Percentiles rank a stretch among this genome's conserved stretches.
phyloP scores from a whole-genome alignment of 2,797 vertebrate genomes.

The Vespertilio murinus region DNA sequence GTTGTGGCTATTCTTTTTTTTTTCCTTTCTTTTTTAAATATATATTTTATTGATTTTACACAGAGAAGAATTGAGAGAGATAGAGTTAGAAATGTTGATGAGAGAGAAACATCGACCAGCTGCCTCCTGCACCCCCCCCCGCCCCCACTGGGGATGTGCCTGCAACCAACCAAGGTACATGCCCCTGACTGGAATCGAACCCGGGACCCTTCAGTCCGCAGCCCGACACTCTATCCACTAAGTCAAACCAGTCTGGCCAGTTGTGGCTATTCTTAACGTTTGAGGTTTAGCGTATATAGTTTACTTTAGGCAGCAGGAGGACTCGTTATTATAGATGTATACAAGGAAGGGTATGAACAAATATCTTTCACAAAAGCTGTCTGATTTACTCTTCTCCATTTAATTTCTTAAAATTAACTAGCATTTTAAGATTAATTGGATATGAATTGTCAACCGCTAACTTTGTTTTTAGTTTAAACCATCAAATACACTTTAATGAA shows the following conservation, averaged over 20 bases:
- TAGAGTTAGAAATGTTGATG: too few species aligned
- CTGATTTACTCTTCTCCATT: neutral
- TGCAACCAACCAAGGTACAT: too few species aligned
- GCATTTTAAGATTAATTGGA: conserved; percentile 1
- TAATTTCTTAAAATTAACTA: conserved; percentile 25
- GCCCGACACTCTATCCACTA: too few species aligned
- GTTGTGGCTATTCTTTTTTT: neutral
- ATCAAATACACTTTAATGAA: conserved; percentile 56
- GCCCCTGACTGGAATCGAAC: too few species aligned
- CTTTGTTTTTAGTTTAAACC: conserved; percentile 32
- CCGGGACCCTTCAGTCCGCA: too few species aligned
- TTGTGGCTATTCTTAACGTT: neutral
- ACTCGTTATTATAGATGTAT: neutral
- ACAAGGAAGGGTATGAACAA: neutral
- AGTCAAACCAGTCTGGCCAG: too few species aligned
- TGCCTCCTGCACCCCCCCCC: too few species aligned
- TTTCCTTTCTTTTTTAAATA: too few species aligned
- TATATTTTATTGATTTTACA: too few species aligned
- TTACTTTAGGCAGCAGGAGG: neutral
- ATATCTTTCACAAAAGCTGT: neutral
- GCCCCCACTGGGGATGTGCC: too few species aligned
- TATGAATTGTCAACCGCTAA: neutral
- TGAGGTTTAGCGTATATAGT: neutral
- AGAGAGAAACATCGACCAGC: too few species aligned
- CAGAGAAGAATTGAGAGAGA: too few species aligned